phyloP scores from a whole-genome alignment of 2,888 invertebrate species.

The Drosophila algonquin region DNA sequence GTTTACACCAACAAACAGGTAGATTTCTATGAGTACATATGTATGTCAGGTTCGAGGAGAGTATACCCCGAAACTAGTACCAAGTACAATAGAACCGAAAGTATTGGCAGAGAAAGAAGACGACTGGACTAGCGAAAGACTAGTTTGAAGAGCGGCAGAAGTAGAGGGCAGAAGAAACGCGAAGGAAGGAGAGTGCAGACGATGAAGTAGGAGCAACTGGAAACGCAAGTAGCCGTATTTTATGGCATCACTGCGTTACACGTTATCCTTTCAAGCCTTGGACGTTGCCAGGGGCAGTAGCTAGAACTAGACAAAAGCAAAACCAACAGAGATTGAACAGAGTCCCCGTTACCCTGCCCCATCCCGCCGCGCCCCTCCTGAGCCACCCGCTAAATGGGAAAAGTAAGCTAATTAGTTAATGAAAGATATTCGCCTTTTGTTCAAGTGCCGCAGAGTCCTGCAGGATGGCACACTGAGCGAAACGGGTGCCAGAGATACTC shows the following conservation, averaged over 20 bases:
- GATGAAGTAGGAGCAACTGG: slow-evolving; percentile 40
- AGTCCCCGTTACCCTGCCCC: neutral
- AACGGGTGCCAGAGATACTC: neutral
- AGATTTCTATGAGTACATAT: too few species aligned
- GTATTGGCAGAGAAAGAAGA: too few species aligned
- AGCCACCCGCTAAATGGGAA: slow-evolving; percentile 58
- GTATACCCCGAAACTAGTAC: too few species aligned
- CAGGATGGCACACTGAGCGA: slow-evolving; percentile 25
- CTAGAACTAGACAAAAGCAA: slow-evolving; percentile 58
- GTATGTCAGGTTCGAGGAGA: too few species aligned
- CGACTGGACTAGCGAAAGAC: neutral
- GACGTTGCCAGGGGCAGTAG: slow-evolving; percentile 6
- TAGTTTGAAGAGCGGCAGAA: neutral
- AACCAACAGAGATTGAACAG: slow-evolving; percentile 43
- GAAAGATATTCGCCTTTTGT: slow-evolving; percentile 78
- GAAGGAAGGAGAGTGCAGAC: neutral
- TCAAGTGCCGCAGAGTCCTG: slow-evolving; percentile 42
- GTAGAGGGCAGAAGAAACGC: neutral
- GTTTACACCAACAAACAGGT: neutral
- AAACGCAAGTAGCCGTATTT: slow-evolving; percentile 65
- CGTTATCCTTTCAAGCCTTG: slow-evolving; percentile 67
- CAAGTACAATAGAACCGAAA: too few species aligned
- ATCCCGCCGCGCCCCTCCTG: neutral
- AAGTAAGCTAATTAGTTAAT: slow-evolving; percentile 80
- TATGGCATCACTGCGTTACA: slow-evolving; percentile 53